Base-by-base conservation (phyloP, 2,797 vertebrate genomes). In the Phyllotis vaccarum region DNA sequence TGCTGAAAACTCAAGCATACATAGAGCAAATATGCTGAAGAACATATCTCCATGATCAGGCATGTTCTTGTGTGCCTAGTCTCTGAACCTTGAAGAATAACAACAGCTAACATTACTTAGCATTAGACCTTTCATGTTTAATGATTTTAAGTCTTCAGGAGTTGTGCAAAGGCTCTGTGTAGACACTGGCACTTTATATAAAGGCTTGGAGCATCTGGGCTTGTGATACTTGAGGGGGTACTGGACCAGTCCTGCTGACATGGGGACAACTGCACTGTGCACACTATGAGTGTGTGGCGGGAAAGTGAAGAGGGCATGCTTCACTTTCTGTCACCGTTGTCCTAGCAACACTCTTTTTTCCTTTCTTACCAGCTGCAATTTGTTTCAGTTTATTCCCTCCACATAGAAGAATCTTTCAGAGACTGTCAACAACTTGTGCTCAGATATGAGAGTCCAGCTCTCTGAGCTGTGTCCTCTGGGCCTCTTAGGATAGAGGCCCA, bases 251-350 rank as follows among this genome's bases (percentile, higher is more conserved):
- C 46, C 7, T 60, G 19, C 19, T 27, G 88, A 79, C 34, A 29
- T 11, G 34, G 80, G 80, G 24, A 64, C 43, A 49, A 83, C 54
- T 85, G 70, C 90, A 76, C 60, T 24, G 14, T 37, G 34, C 24
- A 9, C 4, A 12, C 72, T 56, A 37, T 49, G 29, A 0, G 2
- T 4, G 0, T 17, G 31, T 49, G n/a, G 13, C 8, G 2, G 56
- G 66, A 43, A 19, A 66, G 46, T 7, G 64, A 12, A 31, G 3
- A 60, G 9, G 17, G 29, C 70, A 54, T n/a, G 58, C n/a, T 81
- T 87, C 37, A 40, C 34, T 72, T n/a, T 34, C 75, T 90, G 31
- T 54, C 72, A 78, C 34, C 0, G 9, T 80, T 37, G 43, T 43
- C 76, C 52, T 85, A 76, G 93, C 62, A 87, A 79, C 27, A 5